Base-by-base conservation (phyloP, 2,113 vertebrate genomes). In the Hippocampus zosterae region DNA sequence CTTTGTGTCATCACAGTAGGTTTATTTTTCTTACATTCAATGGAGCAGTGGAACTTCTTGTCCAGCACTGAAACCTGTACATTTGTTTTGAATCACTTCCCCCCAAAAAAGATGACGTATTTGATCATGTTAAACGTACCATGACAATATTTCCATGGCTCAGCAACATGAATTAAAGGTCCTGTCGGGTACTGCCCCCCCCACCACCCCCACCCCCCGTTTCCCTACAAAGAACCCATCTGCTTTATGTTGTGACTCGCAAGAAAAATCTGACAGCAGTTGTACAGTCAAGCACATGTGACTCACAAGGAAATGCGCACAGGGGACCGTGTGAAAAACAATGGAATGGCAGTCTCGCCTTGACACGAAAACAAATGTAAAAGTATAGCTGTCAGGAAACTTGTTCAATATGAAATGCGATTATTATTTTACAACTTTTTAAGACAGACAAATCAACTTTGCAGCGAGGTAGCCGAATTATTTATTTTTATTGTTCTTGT, bases 351-450 rank as follows among this genome's bases (percentile, higher is more conserved):
- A 75, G 33, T 57, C 2, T 40, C 63, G 44, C 69, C 8, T 63
- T 33, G 33, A 71, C 60, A 74, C 55, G 56, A 67, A 52, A 67
- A 69, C 16, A 33, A 73, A 73, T 61, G 55, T 42, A 80, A 75
- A 55, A 71, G 25, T 73, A 71, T 74, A 66, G 74, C 66, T 74
- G 65, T 78, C 71, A 67, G 68, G 76, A 75, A 71, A 77, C 68
- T 59, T 70, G 65, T 68, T 73, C 55, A 76, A 76, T 57, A 67
- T 71, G 70, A 69, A 81, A 88, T 82, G 70, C 75, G 50, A 42
- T 0, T 55, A 57, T 57, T 57, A 13, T 13, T 57, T 25, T 55
- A 55, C 67, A 46, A 29, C 50, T 66, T 73, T 77, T 66, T n/a
- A 68, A 56, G 19, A 42, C 29, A 72, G 9, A 71, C 64, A 66